Percentiles rank a stretch among this genome's conserved stretches.
Evolutionary conservation across 1,140 invertebrate species (phyloP).

Genomic region (Ylistrum balloti): DNA sequence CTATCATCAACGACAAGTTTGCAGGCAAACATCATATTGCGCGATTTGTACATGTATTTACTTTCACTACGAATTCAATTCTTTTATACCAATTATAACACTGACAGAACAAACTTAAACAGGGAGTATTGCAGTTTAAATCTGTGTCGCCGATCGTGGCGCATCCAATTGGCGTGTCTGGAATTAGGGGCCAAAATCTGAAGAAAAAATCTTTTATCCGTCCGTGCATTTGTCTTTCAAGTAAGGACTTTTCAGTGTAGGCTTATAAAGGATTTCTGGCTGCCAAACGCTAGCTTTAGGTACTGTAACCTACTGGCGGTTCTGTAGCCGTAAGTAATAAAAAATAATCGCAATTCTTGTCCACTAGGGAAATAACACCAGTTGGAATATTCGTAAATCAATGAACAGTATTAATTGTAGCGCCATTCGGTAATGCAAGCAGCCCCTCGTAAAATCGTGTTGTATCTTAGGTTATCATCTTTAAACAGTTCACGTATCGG

Average conservation of each 20-base stretch:
- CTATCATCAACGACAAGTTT: too few relatives aligned
- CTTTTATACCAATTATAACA: too few relatives aligned
- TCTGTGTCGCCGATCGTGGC: too few relatives aligned
- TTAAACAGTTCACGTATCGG: neutral
- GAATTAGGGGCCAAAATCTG: neutral
- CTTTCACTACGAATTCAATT: too few relatives aligned
- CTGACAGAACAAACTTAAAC: too few relatives aligned
- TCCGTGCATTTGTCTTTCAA: neutral
- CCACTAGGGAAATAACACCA: neutral
- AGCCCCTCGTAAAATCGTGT: neutral
- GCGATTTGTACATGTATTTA: too few relatives aligned
- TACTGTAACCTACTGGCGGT: neutral
- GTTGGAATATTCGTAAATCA: slow-evolving; percentile 35
- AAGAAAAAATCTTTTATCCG: neutral
- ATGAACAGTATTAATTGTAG: neutral
- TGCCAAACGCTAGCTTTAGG: neutral
- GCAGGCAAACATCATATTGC: too few relatives aligned
- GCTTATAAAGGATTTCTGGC: neutral
- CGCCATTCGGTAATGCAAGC: neutral
- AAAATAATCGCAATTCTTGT: neutral
- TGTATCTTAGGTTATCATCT: neutral
- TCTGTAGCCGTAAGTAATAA: neutral
- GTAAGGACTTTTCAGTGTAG: neutral
- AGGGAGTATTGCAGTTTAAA: too few relatives aligned
- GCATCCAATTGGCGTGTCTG: neutral